phyloP scores from a whole-genome alignment of 2,113 vertebrate genomes.

The Orycteropus afer region DNA sequence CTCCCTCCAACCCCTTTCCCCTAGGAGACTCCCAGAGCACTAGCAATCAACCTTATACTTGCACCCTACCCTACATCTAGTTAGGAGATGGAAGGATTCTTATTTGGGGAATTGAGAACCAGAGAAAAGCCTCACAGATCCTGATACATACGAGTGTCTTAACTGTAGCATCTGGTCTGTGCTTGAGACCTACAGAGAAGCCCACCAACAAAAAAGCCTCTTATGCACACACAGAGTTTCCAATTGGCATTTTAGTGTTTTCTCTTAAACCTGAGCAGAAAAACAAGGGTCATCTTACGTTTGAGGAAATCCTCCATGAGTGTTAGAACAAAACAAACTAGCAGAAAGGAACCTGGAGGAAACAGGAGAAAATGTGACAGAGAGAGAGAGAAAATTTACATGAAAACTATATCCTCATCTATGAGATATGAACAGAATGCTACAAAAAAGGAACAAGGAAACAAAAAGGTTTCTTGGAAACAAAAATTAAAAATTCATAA shows the following conservation, averaged over 20 bases:
- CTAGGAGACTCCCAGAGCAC: neutral
- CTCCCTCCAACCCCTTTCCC: neutral
- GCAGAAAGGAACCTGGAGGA: neutral
- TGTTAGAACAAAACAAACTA: neutral
- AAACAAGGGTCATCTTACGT: neutral
- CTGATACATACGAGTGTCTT: neutral
- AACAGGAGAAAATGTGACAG: neutral
- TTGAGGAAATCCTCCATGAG: neutral
- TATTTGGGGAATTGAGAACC: neutral
- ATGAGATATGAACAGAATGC: neutral
- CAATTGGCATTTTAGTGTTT: neutral
- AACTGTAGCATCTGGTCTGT: neutral
- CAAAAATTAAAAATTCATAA: neutral
- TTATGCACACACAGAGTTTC: neutral
- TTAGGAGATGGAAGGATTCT: neutral
- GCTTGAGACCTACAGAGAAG: neutral
- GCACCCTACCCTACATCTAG: neutral
- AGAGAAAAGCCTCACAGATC: neutral
- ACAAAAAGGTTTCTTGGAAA: constrained; percentile 14
- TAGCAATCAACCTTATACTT: neutral
- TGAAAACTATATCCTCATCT: neutral
- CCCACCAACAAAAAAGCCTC: neutral
- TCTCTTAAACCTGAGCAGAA: constrained; percentile 1
- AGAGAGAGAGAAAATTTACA: neutral
- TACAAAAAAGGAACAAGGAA: neutral